Percentiles rank a stretch among this genome's conserved stretches.
These are phyloP conservation scores for Numenius arquata DNA, from an alignment of 2,113 vertebrate genomes.

Conservation along the genomic window DNA sequence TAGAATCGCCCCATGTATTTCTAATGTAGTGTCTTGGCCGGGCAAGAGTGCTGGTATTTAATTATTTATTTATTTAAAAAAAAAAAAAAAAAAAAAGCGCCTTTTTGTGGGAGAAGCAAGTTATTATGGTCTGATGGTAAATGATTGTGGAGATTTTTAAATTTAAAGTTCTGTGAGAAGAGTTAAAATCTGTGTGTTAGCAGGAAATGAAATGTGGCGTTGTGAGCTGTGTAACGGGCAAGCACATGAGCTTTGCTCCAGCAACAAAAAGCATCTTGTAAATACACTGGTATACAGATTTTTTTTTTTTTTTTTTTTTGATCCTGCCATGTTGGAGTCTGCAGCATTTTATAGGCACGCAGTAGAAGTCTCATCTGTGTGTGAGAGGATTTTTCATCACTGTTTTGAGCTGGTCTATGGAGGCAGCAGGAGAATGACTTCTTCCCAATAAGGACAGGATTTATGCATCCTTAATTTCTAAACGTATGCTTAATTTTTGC, in stretches of 20 bases:
- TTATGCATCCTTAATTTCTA: conserved; percentile 30
- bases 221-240: conserved; percentile 10
- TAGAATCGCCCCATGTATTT: not conserved
- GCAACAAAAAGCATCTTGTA: conserved; percentile 11
- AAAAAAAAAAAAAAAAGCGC: not conserved
- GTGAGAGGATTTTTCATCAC: conserved; percentile 9
- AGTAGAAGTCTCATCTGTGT: not conserved
- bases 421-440: not conserved
- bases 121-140: not conserved
- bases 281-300: not conserved
- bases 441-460: not conserved
- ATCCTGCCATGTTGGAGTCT: conserved; percentile 38
- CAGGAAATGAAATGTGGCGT: conserved; percentile 46
- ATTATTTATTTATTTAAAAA: not conserved
- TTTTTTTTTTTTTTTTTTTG: conserved; percentile 30
- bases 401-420: not conserved
- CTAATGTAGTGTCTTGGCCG: not conserved
- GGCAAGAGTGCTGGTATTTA: not conserved
- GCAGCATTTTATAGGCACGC: conserved; percentile 2
- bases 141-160: not conserved
- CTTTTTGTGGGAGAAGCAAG: not conserved
- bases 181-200: conserved; percentile 1
- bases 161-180: not conserved
- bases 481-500: not conserved
- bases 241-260: conserved; percentile 23